These are phyloP conservation scores for Selenia dentaria DNA, from an alignment of 2,888 invertebrate species.

Conservation along the genomic window DNA sequence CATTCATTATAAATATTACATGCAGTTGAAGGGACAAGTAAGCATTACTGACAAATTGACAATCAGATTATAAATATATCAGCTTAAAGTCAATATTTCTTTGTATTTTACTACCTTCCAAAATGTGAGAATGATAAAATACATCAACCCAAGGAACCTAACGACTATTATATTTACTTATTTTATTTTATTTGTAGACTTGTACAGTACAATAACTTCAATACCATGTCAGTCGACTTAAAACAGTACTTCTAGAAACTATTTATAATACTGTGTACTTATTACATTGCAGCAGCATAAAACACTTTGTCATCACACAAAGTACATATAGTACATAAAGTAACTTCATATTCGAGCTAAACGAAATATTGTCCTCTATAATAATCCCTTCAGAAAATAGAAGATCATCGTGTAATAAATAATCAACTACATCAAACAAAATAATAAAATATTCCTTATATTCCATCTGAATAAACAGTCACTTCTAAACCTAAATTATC, in stretches of 20 bases:
- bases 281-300: constrained; percentile 3
- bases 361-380: constrained; percentile 5
- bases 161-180: no score
- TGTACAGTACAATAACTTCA: constrained; percentile 4
- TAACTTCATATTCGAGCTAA: constrained; percentile 33
- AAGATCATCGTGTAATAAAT: constrained; percentile 24
- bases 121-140: no score
- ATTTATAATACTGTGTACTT: constrained; percentile 33
- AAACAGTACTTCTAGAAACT: constrained; percentile 11
- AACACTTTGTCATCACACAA: constrained; percentile 1
- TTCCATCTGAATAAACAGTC: constrained; percentile 29
- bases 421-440: constrained; percentile 8
- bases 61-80: no score
- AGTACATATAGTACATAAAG: no score
- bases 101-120: no score
- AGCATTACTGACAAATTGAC: no score
- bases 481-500: constrained; percentile 28
- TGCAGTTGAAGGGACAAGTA: no score
- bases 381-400: constrained; percentile 2
- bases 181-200: no score
- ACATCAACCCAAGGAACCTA: no score
- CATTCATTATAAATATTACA: no score
- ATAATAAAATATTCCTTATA: constrained; percentile 20
- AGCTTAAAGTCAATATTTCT: no score
- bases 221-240: constrained; percentile 17